Percentiles rank a stretch among this genome's conserved stretches.
Conservation (phyloP, 2,888 invertebrate genomes). For the Coenonympha glycerion region DNA sequence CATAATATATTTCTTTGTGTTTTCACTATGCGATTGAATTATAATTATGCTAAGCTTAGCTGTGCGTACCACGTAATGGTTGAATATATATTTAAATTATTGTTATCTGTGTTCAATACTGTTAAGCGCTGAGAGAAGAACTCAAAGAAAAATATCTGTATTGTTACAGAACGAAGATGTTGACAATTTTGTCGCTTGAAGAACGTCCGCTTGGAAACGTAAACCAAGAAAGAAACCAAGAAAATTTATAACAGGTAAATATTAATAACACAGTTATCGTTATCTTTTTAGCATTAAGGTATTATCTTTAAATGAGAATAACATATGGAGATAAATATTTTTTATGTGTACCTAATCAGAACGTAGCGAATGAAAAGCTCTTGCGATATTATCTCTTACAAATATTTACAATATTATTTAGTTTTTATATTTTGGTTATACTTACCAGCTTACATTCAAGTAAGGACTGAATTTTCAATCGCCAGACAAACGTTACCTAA, state of each 20-base stretch:
- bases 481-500: no score
- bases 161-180: slow-evolving; percentile 33
- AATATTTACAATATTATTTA: neutral
- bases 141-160: slow-evolving; percentile 40
- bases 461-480: no score
- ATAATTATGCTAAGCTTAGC: slow-evolving; percentile 38
- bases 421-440: neutral
- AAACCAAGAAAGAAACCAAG: neutral
- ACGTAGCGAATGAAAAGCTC: neutral
- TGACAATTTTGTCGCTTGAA: neutral
- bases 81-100: slow-evolving; percentile 9
- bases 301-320: neutral
- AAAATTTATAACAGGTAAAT: slow-evolving; percentile 21
- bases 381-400: neutral
- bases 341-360: no score
- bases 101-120: neutral
- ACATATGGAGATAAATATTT: neutral
- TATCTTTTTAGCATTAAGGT: neutral
- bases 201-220: neutral
- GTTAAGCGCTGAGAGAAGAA: slow-evolving; percentile 10
- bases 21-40: slow-evolving; percentile 20
- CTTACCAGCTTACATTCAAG: no score
- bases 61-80: slow-evolving; percentile 29
- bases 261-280: slow-evolving; percentile 1
- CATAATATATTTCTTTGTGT: slow-evolving; percentile 13